Percentiles rank a stretch among this genome's conserved stretches.
Evolutionary conservation across 2,888 invertebrate species (phyloP).

Genomic region (Cyclophora punctaria): DNA sequence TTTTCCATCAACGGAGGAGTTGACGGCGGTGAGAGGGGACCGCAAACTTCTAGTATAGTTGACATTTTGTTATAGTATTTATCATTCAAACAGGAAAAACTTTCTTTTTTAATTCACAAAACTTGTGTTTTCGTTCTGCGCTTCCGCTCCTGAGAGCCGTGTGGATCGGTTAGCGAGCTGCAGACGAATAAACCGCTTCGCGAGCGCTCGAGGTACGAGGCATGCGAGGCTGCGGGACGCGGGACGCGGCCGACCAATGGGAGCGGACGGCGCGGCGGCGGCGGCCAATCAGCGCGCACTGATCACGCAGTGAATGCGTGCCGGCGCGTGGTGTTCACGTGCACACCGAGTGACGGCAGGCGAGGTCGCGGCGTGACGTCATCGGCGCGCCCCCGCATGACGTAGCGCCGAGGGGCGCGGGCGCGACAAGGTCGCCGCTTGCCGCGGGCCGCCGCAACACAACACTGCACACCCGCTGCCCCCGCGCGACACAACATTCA

Average conservation of each 20-base stretch:
- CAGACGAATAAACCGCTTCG: conserved; percentile 71
- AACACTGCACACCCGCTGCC: conserved; percentile 6
- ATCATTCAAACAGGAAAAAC: conserved; percentile 57
- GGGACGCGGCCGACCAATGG: conserved; percentile 76
- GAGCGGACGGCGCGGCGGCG: conserved; percentile 81
- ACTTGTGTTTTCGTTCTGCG: conserved; percentile 50
- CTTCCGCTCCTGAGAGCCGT: conserved; percentile 53
- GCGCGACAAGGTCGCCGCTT: conserved; percentile 51
- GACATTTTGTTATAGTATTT: conserved; percentile 52
- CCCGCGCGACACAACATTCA: neutral
- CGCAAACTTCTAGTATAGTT: conserved; percentile 64
- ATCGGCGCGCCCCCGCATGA: conserved; percentile 75
- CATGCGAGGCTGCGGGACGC: conserved; percentile 79
- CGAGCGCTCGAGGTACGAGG: conserved; percentile 60
- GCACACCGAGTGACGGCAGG: conserved; percentile 81
- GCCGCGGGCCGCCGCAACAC: conserved; percentile 20
- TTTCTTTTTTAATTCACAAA: conserved; percentile 68
- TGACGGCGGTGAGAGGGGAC: conserved; percentile 80
- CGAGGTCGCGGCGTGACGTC: conserved; percentile 76
- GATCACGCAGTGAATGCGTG: conserved; percentile 88
- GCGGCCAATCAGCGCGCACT: conserved; percentile 74
- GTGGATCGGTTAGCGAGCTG: conserved; percentile 54
- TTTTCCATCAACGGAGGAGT: conserved; percentile 80
- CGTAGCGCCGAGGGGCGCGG: conserved; percentile 50
- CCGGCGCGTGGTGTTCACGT: conserved; percentile 89